phyloP scores from a whole-genome alignment of 1,140 invertebrate genomes.

The Nylanderia fulva region DNA sequence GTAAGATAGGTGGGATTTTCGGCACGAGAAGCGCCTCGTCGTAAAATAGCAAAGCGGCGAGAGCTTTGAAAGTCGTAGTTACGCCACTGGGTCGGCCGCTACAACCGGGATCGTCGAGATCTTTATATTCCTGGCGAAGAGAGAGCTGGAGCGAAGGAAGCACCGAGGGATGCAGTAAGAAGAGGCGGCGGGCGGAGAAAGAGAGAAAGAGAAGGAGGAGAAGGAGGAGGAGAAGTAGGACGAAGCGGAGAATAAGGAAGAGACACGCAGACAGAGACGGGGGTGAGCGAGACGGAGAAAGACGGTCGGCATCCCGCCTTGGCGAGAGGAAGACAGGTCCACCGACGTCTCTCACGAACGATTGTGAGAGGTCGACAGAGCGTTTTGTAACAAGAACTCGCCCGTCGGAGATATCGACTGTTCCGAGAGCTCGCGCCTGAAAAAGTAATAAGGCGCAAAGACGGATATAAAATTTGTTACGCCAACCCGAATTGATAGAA shows the following conservation, averaged over 20 bases:
- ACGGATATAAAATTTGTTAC: slow-evolving; percentile 69
- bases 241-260: slow-evolving; percentile 70
- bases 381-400: slow-evolving; percentile 80
- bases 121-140: slow-evolving; percentile 64
- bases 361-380: slow-evolving; percentile 75
- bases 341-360: slow-evolving; percentile 73
- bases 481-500: slow-evolving; percentile 62
- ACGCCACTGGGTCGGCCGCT: slow-evolving; percentile 61
- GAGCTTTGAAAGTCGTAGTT: slow-evolving; percentile 47
- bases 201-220: neutral
- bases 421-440: slow-evolving; percentile 67
- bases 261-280: slow-evolving; percentile 60
- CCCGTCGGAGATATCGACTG: slow-evolving; percentile 76
- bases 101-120: slow-evolving; percentile 65
- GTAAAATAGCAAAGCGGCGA: slow-evolving; percentile 37
- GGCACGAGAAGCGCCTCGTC: neutral
- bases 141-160: slow-evolving; percentile 30
- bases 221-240: slow-evolving; percentile 54
- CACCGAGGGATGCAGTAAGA: slow-evolving; percentile 37
- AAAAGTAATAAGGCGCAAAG: slow-evolving; percentile 80
- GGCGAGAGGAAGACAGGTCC: slow-evolving; percentile 62
- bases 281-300: slow-evolving; percentile 5
- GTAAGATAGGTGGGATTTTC: neutral
- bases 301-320: slow-evolving; percentile 44
- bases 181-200: slow-evolving; percentile 5